Conservation (phyloP, 1,140 invertebrate species). For the Drosophila sp. region DNA sequence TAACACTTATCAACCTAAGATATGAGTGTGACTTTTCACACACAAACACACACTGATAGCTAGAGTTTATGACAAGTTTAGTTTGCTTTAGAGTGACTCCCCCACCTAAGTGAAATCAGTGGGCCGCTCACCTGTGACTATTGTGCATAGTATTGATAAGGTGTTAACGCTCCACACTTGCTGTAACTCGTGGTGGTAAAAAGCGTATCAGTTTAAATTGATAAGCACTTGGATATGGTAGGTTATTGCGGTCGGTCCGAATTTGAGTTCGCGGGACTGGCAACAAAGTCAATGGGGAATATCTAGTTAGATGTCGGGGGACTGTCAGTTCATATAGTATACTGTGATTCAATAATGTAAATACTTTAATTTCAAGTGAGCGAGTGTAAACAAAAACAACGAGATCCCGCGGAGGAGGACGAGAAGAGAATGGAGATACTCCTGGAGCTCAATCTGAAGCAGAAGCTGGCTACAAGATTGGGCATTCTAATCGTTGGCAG, state of each 20-base stretch:
- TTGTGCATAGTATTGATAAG: constrained; percentile 9
- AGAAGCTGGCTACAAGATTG: constrained; percentile 66
- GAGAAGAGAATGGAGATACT: constrained; percentile 69
- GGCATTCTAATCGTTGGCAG: constrained; percentile 54
- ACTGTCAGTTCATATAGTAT: constrained; percentile 10
- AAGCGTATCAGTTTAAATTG: constrained; percentile 23
- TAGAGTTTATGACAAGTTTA: background rate
- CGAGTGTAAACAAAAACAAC: constrained; percentile 30
- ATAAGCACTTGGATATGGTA: constrained; percentile 21
- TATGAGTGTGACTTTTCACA: background rate
- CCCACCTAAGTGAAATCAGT: constrained; percentile 27
- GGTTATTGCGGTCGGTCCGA: constrained; percentile 8
- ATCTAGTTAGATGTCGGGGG: constrained; percentile 33
- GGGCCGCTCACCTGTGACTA: background rate
- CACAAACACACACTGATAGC: background rate
- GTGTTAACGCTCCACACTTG: constrained; percentile 21
- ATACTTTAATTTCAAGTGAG: constrained; percentile 58
- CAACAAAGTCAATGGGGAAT: background rate
- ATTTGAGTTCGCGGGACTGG: background rate
- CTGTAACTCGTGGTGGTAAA: constrained; percentile 30
- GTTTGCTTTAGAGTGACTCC: background rate
- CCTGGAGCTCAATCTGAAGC: constrained; percentile 75
- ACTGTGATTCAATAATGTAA: constrained; percentile 19
- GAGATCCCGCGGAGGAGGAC: constrained; percentile 40
- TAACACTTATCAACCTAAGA: background rate